Base-by-base conservation (phyloP, 53 echinoderm and acorn worm genomes). In the Paracentrotus lividus region DNA sequence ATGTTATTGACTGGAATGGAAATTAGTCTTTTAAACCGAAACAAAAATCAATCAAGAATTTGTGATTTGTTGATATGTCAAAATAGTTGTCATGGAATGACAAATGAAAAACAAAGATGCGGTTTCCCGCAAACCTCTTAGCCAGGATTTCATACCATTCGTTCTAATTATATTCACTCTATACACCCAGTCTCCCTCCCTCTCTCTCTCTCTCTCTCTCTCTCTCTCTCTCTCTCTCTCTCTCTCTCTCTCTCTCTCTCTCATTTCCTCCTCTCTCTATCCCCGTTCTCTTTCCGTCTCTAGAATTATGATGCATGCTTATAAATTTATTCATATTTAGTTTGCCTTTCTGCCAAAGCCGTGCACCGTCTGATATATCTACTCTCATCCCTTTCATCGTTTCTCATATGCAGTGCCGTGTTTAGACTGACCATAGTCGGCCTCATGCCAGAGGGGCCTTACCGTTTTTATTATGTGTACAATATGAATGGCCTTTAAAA, bases 121-220 rank as follows among this genome's bases (percentile, higher is more conserved):
- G 45, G 72, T 47, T 81, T 8, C 72, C 47, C 44, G n/a, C 42
- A 47, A 47, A 45, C 81, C 81, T 44, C 47, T 81, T 26, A 7
- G 6, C 9, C 81, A 81, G 47, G 81, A 81, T 81, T 44, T 45
- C 44, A 47, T 45, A 81, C 45, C n/a, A 27, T 45, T 47, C 81
- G n/a, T 13, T 81, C 81, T 81, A 81, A 45, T 81, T 81, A 47
- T 24, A 45, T 45, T 81, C 10, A 26, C 81, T 81, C 81, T 44
- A 27, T 47, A 45, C 81, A 5, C 85, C 13, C 31, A 49, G 45
- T 51, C 85, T 23, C 51, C 38, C 84, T 45, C 47, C 10, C 43
- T 77, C 77, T 33, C 43, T 85, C 9, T 47, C 84, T 47, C 84
- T 49, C 23, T 49, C 5, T 34, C 40, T 53, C 55, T 86, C 27